Evolutionary conservation across 1,140 invertebrate genomes (phyloP), one percentile per base, ranked within the genome.

Genomic region (Episyrphus balteatus): DNA sequence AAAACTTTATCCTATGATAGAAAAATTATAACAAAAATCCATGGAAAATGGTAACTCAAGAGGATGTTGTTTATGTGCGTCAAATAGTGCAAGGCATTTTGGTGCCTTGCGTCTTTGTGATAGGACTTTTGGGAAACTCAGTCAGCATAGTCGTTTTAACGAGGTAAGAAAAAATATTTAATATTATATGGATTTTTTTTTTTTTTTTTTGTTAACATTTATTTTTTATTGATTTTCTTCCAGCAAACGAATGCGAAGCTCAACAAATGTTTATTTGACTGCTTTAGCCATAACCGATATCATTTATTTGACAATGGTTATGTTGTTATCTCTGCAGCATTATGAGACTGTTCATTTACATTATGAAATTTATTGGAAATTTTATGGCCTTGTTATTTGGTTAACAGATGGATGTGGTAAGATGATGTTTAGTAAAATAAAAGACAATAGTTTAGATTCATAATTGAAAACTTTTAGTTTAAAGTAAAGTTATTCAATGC

Each of bases 111-210:
- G 72, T 85, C 43, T 73, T 82, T 53, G 66, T 76, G 49, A 70
- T 84, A 46, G 84, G 84, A 42, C 75, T 85, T 34, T 62, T 83
- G 47, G 84, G 84, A 30, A 87, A 86, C 61, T 69, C 76, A 32
- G 68, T 85, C 32, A 84, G 83, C 33, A 78, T 87, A 46, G 76
- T 84, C 53, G 82, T 88, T 44, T 73, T 88, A 46, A 86, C 82
- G 50, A 72, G 82, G 72, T 73, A 59, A 65, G 62, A 44, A 38
- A 15, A 51, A 52, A 52, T 44, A 57, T 59, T 61, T 61, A 11
- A 44, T 30, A 42, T 38, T n/a, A 39, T 36, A 32, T n/a, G 34
- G n/a, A 6, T 21, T n/a, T 19, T 26, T 21, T 46, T 8, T 32
- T 21, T 18, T 44, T 40, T 47, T 48, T 49, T 42, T 40, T 26